A percentile compares a stretch with the other conserved stretches of the same genome.
phyloP scores from a whole-genome alignment of 2,113 vertebrate genomes.

The Dipodomys ordii region DNA sequence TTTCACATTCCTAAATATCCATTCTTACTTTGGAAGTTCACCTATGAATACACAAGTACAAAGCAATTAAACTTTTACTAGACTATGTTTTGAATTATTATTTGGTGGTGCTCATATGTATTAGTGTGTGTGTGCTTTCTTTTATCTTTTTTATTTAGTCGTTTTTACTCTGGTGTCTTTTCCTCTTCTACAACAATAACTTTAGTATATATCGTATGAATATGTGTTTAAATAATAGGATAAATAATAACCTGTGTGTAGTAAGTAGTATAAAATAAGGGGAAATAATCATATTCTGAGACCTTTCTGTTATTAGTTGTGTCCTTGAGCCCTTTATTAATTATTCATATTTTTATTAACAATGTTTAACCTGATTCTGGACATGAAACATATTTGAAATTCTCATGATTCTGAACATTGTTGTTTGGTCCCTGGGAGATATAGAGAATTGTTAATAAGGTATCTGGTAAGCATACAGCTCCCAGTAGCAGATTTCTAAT shows the following conservation, averaged over 20 bases:
- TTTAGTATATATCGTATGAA: background rate
- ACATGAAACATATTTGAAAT: background rate
- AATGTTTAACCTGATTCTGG: background rate
- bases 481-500: background rate
- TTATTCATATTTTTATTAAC: background rate
- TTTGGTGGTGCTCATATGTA: background rate
- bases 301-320: background rate
- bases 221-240: background rate
- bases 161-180: background rate
- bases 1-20: constrained; percentile 1
- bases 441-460: background rate
- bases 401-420: background rate
- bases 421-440: background rate
- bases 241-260: background rate
- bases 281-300: background rate
- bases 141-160: background rate
- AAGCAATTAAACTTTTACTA: background rate
- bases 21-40: background rate
- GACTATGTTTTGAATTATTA: background rate
- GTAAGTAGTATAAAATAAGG: background rate
- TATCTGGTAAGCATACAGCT: background rate
- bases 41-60: background rate
- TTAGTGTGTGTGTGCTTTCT: background rate
- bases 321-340: background rate
- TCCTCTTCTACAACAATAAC: background rate